phyloP scores from a whole-genome alignment of 2,797 vertebrate genomes.

The Argya squamiceps region DNA sequence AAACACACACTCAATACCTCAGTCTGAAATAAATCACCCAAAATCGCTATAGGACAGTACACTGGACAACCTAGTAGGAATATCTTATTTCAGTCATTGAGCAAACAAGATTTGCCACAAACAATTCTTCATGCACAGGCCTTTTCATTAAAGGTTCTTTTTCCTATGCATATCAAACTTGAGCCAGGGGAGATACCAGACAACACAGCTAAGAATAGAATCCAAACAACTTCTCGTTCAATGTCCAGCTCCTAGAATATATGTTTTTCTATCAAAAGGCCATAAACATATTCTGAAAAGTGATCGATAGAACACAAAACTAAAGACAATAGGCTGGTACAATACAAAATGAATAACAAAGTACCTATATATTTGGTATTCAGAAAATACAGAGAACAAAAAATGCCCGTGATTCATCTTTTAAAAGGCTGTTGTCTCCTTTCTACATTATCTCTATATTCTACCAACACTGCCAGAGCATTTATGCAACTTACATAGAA shows the following conservation, averaged over 20 bases:
- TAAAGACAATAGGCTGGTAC: neutral
- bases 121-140: neutral
- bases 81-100: neutral
- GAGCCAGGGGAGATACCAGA: neutral
- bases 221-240: neutral
- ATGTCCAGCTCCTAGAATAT: neutral
- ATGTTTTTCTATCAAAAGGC: neutral
- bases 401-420: neutral
- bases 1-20: neutral
- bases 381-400: neutral
- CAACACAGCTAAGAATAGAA: neutral
- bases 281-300: neutral
- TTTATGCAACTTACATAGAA: neutral
- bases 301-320: accelerated
- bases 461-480: neutral
- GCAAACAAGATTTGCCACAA: neutral
- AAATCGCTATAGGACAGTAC: neutral
- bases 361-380: neutral
- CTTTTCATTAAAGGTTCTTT: neutral
- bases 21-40: neutral
- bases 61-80: neutral
- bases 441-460: neutral
- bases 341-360: neutral
- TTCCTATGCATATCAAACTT: neutral
- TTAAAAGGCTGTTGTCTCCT: neutral